These are phyloP conservation scores for Pseudonaja textilis DNA, from an alignment of 2,113 vertebrate species.

Conservation along the genomic window DNA sequence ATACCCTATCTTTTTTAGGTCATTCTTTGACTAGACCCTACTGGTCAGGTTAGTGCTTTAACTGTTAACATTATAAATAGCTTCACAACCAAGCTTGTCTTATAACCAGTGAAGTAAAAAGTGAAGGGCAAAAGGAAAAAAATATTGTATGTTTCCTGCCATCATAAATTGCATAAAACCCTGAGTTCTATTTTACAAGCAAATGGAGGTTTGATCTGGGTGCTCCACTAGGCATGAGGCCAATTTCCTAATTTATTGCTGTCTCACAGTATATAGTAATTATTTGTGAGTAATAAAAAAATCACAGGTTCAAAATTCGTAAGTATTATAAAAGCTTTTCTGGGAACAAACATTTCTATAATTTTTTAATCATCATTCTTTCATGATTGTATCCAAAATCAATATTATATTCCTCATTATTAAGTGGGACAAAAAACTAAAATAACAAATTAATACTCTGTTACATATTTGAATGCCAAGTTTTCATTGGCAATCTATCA, in stretches of 20 bases:
- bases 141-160: constrained; percentile 54
- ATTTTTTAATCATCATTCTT: constrained; percentile 63
- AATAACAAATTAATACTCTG: constrained; percentile 61
- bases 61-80: constrained; percentile 45
- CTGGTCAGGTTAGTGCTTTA: neutral
- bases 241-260: constrained; percentile 66
- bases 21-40: constrained; percentile 20
- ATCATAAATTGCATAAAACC: constrained; percentile 60
- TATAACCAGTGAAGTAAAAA: constrained; percentile 44
- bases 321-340: constrained; percentile 58
- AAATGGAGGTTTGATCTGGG: constrained; percentile 63
- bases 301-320: constrained; percentile 63
- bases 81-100: constrained; percentile 40
- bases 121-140: constrained; percentile 53
- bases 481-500: constrained; percentile 56
- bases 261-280: constrained; percentile 64
- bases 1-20: neutral
- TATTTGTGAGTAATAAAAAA: constrained; percentile 69
- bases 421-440: constrained; percentile 59
- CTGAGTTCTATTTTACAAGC: constrained; percentile 65
- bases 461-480: constrained; percentile 50
- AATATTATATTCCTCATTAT: constrained; percentile 74
- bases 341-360: constrained; percentile 66
- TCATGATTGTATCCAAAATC: constrained; percentile 68
- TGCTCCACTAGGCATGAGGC: constrained; percentile 58